phyloP scores from a whole-genome alignment of 2,113 vertebrate genomes.

The Cranoglanis bouderius region DNA sequence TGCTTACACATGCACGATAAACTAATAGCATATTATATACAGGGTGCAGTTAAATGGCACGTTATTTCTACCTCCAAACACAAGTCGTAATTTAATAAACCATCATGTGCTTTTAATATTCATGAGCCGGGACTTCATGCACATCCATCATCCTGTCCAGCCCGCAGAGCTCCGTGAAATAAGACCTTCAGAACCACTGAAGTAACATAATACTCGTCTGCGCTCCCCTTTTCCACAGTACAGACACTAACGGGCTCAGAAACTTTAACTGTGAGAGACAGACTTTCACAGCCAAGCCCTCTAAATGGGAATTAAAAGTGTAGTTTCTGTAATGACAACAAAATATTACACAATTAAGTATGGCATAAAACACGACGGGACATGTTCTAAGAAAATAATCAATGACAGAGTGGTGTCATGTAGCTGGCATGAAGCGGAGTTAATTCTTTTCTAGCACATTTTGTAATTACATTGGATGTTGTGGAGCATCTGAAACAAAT shows the following conservation, averaged over 20 bases:
- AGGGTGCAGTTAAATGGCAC: background rate
- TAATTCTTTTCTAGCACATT: background rate
- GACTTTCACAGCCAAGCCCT: background rate
- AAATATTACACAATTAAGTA: background rate
- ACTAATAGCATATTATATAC: background rate
- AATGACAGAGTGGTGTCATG: background rate
- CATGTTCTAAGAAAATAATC: background rate
- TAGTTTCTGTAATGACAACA: background rate
- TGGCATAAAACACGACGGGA: background rate
- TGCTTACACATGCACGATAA: background rate
- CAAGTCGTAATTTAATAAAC: background rate
- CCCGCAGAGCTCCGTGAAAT: slow-evolving; percentile 28
- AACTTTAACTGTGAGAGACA: background rate
- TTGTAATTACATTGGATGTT: background rate
- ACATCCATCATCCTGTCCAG: slow-evolving; percentile 14
- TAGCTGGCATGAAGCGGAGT: background rate
- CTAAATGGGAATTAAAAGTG: background rate
- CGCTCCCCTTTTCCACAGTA: slow-evolving; percentile 20
- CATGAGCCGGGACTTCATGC: slow-evolving; percentile 19
- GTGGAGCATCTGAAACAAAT: background rate
- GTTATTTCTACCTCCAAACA: background rate
- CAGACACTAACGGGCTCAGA: background rate
- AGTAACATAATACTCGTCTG: slow-evolving; percentile 33
- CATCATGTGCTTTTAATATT: slow-evolving; percentile 6
- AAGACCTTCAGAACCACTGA: slow-evolving; percentile 36